Evolutionary conservation across 2,888 invertebrate species (phyloP).

Genomic region (Cephus pulcher): DNA sequence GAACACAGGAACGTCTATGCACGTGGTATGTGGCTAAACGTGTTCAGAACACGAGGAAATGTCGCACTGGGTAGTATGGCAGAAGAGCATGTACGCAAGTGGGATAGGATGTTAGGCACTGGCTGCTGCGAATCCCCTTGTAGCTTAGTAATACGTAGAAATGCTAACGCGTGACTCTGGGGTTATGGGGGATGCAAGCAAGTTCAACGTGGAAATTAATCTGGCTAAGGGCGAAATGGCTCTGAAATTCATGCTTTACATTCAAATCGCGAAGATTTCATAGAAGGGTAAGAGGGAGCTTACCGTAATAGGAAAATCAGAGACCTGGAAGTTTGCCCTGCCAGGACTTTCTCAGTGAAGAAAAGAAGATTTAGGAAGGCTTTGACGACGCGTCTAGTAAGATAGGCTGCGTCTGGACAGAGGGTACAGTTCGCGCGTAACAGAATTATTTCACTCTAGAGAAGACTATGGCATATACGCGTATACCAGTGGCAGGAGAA

Average conservation of each 20-base stretch:
- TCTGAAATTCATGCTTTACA: background rate
- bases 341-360: background rate
- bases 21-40: conserved; percentile 17
- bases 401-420: background rate
- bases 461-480: background rate
- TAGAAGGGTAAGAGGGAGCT: background rate
- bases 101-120: background rate
- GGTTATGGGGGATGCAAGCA: background rate
- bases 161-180: background rate
- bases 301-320: background rate
- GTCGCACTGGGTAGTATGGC: background rate
- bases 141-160: background rate
- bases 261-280: background rate
- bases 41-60: background rate
- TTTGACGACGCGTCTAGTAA: background rate
- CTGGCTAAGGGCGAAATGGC: background rate
- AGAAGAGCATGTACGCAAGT: background rate
- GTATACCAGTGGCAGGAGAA: background rate
- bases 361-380: background rate
- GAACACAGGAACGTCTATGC: conserved; percentile 35
- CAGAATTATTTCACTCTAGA: background rate
- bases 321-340: background rate
- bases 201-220: background rate
- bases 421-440: background rate
- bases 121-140: background rate